phyloP scores from a whole-genome alignment of 2,888 invertebrate species.

The Tipula lateralis region DNA sequence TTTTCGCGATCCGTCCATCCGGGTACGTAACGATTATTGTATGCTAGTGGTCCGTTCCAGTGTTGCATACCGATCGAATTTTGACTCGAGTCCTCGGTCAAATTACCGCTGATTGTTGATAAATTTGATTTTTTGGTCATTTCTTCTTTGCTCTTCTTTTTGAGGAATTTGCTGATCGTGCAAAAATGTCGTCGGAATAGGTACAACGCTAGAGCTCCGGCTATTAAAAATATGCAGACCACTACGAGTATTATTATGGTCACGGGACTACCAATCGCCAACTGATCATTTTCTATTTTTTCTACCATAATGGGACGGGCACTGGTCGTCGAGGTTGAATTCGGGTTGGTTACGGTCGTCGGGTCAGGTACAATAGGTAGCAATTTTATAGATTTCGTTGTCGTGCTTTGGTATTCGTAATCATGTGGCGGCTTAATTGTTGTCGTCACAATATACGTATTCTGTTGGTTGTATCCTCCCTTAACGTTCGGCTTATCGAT shows the following conservation, averaged over 20 bases:
- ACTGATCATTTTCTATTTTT: conserved; percentile 33
- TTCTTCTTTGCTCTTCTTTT: conserved; percentile 61
- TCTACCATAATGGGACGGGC: conserved; percentile 35
- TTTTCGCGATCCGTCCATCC: conserved; percentile 60
- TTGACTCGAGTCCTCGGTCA: conserved; percentile 44
- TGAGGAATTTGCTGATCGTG: conserved; percentile 56
- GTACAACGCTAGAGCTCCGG: conserved; percentile 39
- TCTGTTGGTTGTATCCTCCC: background rate
- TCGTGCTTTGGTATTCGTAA: background rate
- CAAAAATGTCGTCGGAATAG: conserved; percentile 64
- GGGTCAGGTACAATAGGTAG: background rate
- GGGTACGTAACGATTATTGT: conserved; percentile 77
- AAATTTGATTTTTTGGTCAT: conserved; percentile 58
- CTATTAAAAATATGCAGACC: conserved; percentile 58
- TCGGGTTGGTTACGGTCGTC: background rate
- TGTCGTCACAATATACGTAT: background rate
- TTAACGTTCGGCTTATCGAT: conserved; percentile 39
- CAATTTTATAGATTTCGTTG: background rate
- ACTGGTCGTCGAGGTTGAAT: conserved; percentile 27
- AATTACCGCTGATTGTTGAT: conserved; percentile 44
- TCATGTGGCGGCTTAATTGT: background rate
- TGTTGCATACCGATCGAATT: conserved; percentile 62
- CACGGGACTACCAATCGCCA: conserved; percentile 50
- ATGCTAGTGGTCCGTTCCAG: conserved; percentile 75
- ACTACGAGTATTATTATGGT: conserved; percentile 62